A percentile compares a stretch with the other conserved stretches of the same genome.
Conservation (phyloP, 2,888 invertebrate genomes). For the Periphyllus acericola region DNA sequence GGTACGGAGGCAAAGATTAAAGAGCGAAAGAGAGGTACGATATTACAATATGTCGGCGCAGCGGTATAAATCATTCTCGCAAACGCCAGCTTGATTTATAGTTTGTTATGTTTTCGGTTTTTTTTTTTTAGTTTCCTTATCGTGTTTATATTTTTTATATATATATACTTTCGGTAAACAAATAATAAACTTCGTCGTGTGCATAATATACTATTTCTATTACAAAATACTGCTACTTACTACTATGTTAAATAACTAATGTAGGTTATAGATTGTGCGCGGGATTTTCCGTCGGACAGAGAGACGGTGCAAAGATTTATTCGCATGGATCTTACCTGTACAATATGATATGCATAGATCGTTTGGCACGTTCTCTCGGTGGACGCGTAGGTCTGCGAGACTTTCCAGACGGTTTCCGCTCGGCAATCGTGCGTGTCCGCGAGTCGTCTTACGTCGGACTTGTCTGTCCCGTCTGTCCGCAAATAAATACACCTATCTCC, state of each 20-base stretch:
- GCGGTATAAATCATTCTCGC: background rate
- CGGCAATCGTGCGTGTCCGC: background rate
- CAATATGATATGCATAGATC: background rate
- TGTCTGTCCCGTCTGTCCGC: background rate
- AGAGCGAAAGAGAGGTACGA: background rate
- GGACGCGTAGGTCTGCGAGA: background rate
- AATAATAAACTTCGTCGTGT: background rate
- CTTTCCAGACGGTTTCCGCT: conserved; percentile 18
- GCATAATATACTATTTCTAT: too few species aligned
- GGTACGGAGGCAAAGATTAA: too few species aligned
- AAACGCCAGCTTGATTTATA: background rate
- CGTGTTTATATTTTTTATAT: background rate
- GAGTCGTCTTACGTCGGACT: background rate
- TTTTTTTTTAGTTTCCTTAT: too few species aligned
- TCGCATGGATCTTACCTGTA: background rate
- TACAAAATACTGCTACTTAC: too few species aligned
- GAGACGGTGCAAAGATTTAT: too few species aligned
- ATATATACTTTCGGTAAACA: background rate
- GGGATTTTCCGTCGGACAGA: too few species aligned
- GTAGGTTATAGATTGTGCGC: too few species aligned
- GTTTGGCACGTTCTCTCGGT: background rate
- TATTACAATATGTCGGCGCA: background rate
- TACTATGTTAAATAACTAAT: too few species aligned
- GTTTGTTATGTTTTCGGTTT: background rate
- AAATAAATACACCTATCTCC: conserved; percentile 1